Evolutionary conservation across 2,888 invertebrate genomes (phyloP).

Genomic region (Vanessa cardui): DNA sequence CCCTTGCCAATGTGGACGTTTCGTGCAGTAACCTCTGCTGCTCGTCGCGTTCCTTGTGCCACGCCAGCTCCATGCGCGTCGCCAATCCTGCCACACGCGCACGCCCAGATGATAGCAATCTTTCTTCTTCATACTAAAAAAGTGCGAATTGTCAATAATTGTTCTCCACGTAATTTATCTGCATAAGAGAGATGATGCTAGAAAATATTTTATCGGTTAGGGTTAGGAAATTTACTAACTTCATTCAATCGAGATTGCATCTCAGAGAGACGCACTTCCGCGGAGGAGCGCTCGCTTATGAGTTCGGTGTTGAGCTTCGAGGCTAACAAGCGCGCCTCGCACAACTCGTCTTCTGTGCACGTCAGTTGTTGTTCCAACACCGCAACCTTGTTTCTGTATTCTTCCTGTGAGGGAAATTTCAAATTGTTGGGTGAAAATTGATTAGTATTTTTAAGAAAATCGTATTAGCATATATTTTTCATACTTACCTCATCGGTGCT

Average conservation of each 20-base stretch:
- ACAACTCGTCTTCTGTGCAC: slow-evolving; percentile 93
- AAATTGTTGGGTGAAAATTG: neutral
- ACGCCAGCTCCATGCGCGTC: slow-evolving; percentile 94
- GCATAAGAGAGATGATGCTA: neutral
- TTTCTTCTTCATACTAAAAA: slow-evolving; percentile 91
- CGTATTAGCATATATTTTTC: neutral
- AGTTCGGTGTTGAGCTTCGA: slow-evolving; percentile 94
- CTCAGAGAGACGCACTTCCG: slow-evolving; percentile 93
- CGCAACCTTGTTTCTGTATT: slow-evolving; percentile 87
- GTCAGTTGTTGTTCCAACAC: slow-evolving; percentile 92
- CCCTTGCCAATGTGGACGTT: slow-evolving; percentile 93
- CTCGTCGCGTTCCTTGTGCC: slow-evolving; percentile 97
- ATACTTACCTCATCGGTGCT: slow-evolving; percentile 87
- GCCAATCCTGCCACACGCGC: slow-evolving; percentile 93
- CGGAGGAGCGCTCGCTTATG: slow-evolving; percentile 93
- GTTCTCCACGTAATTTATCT: neutral
- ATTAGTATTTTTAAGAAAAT: neutral
- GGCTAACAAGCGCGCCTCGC: slow-evolving; percentile 90
- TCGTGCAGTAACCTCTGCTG: slow-evolving; percentile 95
- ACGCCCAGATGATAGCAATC: slow-evolving; percentile 90
- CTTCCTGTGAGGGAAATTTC: slow-evolving; percentile 82
- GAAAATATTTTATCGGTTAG: no score
- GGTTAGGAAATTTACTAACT: slow-evolving; percentile 60
- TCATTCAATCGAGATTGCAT: slow-evolving; percentile 94
- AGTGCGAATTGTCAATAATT: neutral